Evolutionary conservation across 2,797 vertebrate species (phyloP), one percentile per base, ranked within the genome.

Genomic region (Craterocephalus amniculus): DNA sequence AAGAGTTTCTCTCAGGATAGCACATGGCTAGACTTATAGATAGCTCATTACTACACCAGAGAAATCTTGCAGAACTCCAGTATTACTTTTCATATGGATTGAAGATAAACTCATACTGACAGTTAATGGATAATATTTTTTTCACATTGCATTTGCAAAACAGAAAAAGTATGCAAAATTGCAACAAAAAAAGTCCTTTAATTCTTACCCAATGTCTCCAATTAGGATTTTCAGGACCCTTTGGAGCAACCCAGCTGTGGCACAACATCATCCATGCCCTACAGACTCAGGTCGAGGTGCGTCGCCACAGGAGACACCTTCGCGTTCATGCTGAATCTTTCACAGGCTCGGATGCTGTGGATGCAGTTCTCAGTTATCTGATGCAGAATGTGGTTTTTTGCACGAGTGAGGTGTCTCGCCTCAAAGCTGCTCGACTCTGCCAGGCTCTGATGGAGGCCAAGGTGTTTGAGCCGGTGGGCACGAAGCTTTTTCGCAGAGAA

Each of bases 371-470:
- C 74, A 95, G 95, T 78, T 94, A 95, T 75, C 86, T 96, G 72
- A 97, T 96, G 95, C 95, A 96, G 89, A 97, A 95, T 60, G 92
- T 93, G 56, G 94, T 92, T 75, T 93, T 97, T 67, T 94, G 93
- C 87, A 93, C 93, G 35, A 95, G 84, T 54, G 95, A 95, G 29
- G 93, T 96, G 82, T 97, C 95, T 58, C 91, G 87, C 9, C 90
- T 95, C 49, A 96, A 97, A 85, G 95, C 95, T 6, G 82, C 94
- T 45, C 88, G 90, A 24, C 94, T 98, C 29, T 97, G 96, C 86
- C 95, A 97, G 79, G 93, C 94, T 0, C 78, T 98, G 80, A 96
- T 97, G 96, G 96, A 96, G 76, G 94, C 95, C 11, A 94, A 94
- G 79, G 94, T 96, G 71, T 96, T 97, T 31, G 94, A 97, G 83